A percentile compares a stretch with the other conserved stretches of the same genome.
These are phyloP conservation scores for Sinocyclocheilus anophthalmus DNA, from an alignment of 2,113 vertebrate species.

Conservation along the genomic window DNA sequence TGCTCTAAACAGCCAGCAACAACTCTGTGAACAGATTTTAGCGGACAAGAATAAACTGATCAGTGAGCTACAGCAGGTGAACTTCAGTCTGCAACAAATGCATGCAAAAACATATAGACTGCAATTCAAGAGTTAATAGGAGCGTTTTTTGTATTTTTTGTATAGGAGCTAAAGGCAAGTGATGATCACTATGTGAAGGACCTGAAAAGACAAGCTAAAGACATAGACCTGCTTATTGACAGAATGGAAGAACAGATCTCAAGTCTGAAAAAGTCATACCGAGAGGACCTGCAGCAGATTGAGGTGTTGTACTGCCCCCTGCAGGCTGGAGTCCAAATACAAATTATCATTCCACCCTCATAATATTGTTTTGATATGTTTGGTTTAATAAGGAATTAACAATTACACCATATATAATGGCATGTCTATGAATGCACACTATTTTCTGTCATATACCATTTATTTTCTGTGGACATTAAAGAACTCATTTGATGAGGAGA, in stretches of 20 bases:
- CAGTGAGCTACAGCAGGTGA: conserved; percentile 81
- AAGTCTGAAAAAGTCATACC: conserved; percentile 73
- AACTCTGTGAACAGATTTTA: conserved; percentile 73
- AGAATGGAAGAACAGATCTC: conserved; percentile 84
- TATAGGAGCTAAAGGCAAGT: conserved; percentile 82
- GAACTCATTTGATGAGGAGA: conserved; percentile 76
- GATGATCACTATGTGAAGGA: conserved; percentile 83
- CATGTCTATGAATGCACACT: not conserved
- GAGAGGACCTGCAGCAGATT: conserved; percentile 73
- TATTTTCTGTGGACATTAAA: conserved; percentile 49
- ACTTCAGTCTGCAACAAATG: not conserved
- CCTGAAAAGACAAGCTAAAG: conserved; percentile 79
- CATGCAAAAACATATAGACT: not conserved
- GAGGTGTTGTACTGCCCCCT: conserved; percentile 72
- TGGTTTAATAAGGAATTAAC: not conserved
- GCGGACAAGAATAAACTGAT: conserved; percentile 85
- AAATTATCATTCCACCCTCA: too few species aligned
- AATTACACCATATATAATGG: not conserved
- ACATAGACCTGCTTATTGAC: conserved; percentile 80
- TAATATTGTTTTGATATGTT: not conserved
- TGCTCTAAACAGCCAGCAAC: conserved; percentile 76
- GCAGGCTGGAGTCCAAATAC: not conserved
- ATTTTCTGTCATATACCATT: not conserved
- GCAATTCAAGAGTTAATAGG: not conserved
- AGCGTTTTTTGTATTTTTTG: not conserved